These are phyloP conservation scores for Drosophila tristis DNA, from an alignment of 1,140 invertebrate genomes.

Conservation along the genomic window DNA sequence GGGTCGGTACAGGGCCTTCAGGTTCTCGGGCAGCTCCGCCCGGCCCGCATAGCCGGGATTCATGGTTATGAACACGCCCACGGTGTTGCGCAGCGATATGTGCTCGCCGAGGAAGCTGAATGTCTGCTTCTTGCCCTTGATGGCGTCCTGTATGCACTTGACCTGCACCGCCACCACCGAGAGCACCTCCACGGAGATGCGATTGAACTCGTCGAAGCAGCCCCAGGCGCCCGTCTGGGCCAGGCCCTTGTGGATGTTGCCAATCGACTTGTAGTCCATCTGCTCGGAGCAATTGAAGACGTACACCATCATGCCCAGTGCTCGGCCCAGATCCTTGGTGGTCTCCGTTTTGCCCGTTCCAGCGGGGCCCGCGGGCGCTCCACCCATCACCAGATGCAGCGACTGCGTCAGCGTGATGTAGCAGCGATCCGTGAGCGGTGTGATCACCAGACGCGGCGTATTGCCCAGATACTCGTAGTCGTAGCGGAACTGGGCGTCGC, in stretches of 20 bases:
- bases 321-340: slow-evolving; percentile 95
- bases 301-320: slow-evolving; percentile 96
- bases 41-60: slow-evolving; percentile 95
- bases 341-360: slow-evolving; percentile 97
- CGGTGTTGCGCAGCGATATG: slow-evolving; percentile 90
- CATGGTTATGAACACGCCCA: slow-evolving; percentile 98
- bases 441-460: slow-evolving; percentile 93
- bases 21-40: slow-evolving; percentile 89
- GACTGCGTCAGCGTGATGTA: slow-evolving; percentile 96
- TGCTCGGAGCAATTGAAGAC: slow-evolving; percentile 98
- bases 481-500: slow-evolving; percentile 94
- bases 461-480: slow-evolving; percentile 98
- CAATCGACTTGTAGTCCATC: slow-evolving; percentile 97
- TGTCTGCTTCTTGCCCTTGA: slow-evolving; percentile 90
- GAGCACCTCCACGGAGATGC: slow-evolving; percentile 96
- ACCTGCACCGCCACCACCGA: slow-evolving; percentile 96
- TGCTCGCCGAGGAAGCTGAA: slow-evolving; percentile 94
- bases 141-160: slow-evolving; percentile 92
- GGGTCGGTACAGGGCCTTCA: slow-evolving; percentile 86
- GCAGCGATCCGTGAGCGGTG: slow-evolving; percentile 94
- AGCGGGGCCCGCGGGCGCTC: slow-evolving; percentile 94
- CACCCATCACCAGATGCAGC: slow-evolving; percentile 93
- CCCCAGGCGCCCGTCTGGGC: slow-evolving; percentile 97
- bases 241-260: slow-evolving; percentile 95
- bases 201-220: slow-evolving; percentile 97